Conservation (phyloP, 2,797 vertebrate species). For the Ceyx erithaca region DNA sequence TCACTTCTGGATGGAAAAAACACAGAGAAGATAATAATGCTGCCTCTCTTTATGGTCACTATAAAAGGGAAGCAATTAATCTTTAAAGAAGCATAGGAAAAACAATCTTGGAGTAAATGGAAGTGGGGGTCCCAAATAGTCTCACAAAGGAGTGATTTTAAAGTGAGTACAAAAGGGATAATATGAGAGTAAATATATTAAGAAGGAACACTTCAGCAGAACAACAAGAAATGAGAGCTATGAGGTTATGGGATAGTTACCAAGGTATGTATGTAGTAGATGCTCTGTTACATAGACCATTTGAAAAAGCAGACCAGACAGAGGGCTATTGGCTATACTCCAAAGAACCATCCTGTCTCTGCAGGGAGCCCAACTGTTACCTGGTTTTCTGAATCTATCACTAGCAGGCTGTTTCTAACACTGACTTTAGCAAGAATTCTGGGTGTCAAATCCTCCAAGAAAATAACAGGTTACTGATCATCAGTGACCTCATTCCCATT, state of each 20-base stretch:
- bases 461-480: not conserved
- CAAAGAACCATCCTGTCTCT: not conserved
- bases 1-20: not conserved
- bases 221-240: not conserved
- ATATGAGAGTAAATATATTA: not conserved
- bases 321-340: not conserved
- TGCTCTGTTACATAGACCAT: not conserved
- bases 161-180: not conserved
- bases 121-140: not conserved
- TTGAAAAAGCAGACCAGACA: not conserved
- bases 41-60: not conserved
- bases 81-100: not conserved
- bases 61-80: not conserved
- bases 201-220: not conserved
- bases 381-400: not conserved
- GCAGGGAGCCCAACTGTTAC: not conserved
- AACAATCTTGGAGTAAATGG: not conserved
- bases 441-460: not conserved
- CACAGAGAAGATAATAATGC: not conserved
- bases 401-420: not conserved
- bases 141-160: not conserved
- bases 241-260: not conserved
- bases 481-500: not conserved
- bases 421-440: not conserved
- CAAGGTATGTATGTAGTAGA: not conserved